Evolutionary conservation across 1,140 invertebrate species (phyloP), one percentile per base, ranked within the genome.

Genomic region (Aphaenogaster rudis): DNA sequence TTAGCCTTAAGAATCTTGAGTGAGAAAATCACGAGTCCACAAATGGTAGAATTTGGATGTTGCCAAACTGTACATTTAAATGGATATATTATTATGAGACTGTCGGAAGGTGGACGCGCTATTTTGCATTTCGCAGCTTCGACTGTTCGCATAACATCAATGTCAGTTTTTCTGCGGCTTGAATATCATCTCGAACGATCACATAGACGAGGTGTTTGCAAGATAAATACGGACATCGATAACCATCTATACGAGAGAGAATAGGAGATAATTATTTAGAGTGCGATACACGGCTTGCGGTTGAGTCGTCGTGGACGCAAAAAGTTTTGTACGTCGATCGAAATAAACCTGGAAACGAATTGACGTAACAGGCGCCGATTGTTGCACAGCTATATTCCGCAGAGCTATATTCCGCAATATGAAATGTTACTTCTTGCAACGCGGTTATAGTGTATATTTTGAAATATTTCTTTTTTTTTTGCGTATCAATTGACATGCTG

Each of bases 341-440:
- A 59, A 57, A 45, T 45, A 15, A 9, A 21, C 48, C 71, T 69
- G n/a, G 36, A 69, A 69, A 69, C 13, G 15, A 59, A 39, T 28
- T 59, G 79, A 71, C 8, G 9, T 82, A 80, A 71, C 36, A 42
- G 7, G 8, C 15, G 36, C 9, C 50, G 11, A 45, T 59, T 72
- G 28, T 61, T 48, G 15, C 52, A 11, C 15, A 28, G 28, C 28
- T 28, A 0, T 28, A 28, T 45, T 36, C 28, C 28, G 11, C 13
- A 52, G n/a, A 67, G 11, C 6, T 48, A 13, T 3, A 4, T 52
- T 54, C 13, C 17, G 5, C n/a, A 39, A 48, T 45, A 3, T 28
- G 33, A 28, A 76, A 69, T n/a, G 28, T 79, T 66, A 21, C n/a
- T 64, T 21, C 63, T 79, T 54, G n/a, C 36, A 69, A 81, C 45